Base-by-base conservation (phyloP, 2,797 vertebrate species). In the Limosa lapponica region DNA sequence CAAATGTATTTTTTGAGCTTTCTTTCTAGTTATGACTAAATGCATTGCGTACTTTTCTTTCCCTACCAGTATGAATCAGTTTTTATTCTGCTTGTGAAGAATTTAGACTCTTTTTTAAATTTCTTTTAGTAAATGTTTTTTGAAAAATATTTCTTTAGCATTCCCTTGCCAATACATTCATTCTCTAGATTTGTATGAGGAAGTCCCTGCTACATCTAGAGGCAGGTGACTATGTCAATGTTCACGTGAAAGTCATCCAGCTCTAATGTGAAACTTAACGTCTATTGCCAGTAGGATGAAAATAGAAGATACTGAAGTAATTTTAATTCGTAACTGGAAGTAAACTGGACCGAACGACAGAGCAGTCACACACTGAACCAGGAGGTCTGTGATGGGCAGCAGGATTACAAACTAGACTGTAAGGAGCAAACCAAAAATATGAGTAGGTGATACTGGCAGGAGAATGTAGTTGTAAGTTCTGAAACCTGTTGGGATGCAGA, bases 11-110 rank as follows among this genome's bases (percentile, higher is more conserved):
- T 92, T 87, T 49, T 79, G 4, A 89, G 57, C 24, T 49, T 84
- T 52, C 55, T 91, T 88, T 93, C 81, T 73, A 61, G 55, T 70
- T 73, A 66, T 87, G 81, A 97, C 66, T 82, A 87, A 82, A 79
- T 23, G 20, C 14, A 20, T 58, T 44, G 28, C 51, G 54, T 34
- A 19, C 15, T 62, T 92, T 67, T 91, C 20, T 87, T 95, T 77
- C 39, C 51, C 66, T 36, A 20, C 11, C 13, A 51, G 18, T 61
- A 65, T 39, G 14, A 74, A 70, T 57, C 51, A 6, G 9, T 52
- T 94, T 82, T 79, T 55, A 39, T 34, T 79, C 73, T 77, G 13
- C 20, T 66, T 66, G 30, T 61, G 39, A 39, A 61, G 19, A 54
- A 19, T 72, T 55, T 28, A 61, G 11, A 65, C 5, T 36, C n/a